Base-by-base conservation (phyloP, 2,797 vertebrate species). In the Bryconaethiops microstoma region DNA sequence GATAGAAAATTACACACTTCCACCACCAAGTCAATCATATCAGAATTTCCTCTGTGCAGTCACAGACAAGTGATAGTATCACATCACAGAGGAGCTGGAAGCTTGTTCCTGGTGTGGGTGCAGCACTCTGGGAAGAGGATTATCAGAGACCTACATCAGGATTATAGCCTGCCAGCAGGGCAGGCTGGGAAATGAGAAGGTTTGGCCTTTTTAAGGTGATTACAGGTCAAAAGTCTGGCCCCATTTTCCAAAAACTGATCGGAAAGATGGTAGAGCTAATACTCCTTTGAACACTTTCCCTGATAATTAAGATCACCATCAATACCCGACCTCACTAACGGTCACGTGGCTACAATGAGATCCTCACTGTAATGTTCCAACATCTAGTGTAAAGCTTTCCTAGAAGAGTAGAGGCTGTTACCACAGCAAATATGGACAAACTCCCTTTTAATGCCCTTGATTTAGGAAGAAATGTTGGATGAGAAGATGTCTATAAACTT, bases 21-120 rank as follows among this genome's bases (percentile, higher is more conserved):
- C 62, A 70, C 3, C 12, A 42, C 45, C 59, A 57, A 19, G n/a
- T 19, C n/a, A 59, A 50, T 77, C 25, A 42, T 4, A 23, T 54
- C 60, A 42, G 54, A 0, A 57, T 60, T 40, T 82, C 69, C 52
- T 25, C 1, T 68, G 29, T 13, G n/a, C 54, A 71, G 64, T 76
- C 17, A 9, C 29, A 40, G 48, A 19, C 76, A 69, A 29, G 67
- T 25, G 68, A 48, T 45, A 39, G 67, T n/a, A 55, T 21, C 17
- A 78, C 35, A 25, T 54, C 23, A 67, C 60, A 29, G 29, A 60
- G 29, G 69, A 50, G 60, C 39, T 76, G 17, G 60, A 55, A 57
- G 25, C 35, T 57, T 73, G 68, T 81, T 67, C 63, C 60, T 45
- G 16, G 74, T 60, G 77, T 69, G 52, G 65, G 13, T 57, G 72